Percentiles rank a stretch among this genome's conserved stretches.
Evolutionary conservation across 2,113 vertebrate genomes (phyloP).

Genomic region (Malurus alboscapulatus): DNA sequence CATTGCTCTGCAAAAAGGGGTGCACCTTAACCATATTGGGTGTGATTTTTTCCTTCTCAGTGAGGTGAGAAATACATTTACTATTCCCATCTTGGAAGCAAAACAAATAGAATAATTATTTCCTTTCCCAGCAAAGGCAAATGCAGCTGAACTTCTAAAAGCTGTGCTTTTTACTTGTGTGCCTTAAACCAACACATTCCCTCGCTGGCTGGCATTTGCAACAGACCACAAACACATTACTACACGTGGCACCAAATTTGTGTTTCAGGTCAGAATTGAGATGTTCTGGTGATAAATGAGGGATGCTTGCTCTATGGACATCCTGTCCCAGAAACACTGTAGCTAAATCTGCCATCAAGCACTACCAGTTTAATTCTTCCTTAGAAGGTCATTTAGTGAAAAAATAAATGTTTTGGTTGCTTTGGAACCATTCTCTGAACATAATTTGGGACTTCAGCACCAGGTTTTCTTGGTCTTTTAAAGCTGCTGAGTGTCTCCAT

Average conservation of each 20-base stretch:
- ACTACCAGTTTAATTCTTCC: not conserved
- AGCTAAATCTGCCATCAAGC: not conserved
- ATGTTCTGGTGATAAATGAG: not conserved
- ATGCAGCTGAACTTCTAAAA: not conserved
- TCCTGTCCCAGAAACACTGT: not conserved
- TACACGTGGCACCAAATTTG: not conserved
- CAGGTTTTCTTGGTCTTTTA: not conserved
- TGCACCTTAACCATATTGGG: constrained; percentile 1
- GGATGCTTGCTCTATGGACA: not conserved
- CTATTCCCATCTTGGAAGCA: constrained; percentile 32
- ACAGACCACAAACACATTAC: not conserved
- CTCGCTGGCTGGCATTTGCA: not conserved
- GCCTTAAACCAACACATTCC: not conserved
- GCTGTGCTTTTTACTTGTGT: not conserved
- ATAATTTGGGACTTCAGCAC: not conserved
- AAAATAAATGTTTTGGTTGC: not conserved
- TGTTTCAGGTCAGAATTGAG: not conserved
- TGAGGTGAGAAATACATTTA: constrained; percentile 32
- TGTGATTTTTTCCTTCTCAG: not conserved
- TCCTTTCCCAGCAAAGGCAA: constrained; percentile 47
- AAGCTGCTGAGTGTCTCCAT: not conserved
- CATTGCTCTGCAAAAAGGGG: not conserved
- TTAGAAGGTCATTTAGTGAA: not conserved
- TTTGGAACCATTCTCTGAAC: not conserved
- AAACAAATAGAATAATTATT: constrained; percentile 44